phyloP scores from a whole-genome alignment of 2,888 invertebrate species.

The Enchytraeus crypticus region DNA sequence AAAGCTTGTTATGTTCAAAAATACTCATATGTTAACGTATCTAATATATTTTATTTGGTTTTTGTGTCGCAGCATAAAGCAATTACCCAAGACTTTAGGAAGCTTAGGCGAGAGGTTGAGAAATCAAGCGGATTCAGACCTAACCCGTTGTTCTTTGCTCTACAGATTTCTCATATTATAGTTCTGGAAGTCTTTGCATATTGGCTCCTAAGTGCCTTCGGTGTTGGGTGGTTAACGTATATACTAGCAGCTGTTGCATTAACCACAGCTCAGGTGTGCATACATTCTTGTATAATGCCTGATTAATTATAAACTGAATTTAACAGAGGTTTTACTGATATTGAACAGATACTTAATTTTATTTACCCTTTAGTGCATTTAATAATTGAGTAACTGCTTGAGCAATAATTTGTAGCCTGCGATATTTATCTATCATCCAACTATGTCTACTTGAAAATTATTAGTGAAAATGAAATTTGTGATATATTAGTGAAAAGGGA shows the following conservation, averaged over 20 bases:
- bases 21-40: no score
- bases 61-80: neutral
- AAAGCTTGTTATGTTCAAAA: no score
- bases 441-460: no score
- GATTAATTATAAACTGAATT: neutral
- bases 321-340: neutral
- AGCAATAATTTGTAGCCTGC: no score
- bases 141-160: constrained; percentile 32
- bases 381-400: no score
- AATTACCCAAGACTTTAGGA: constrained; percentile 34
- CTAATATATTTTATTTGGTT: no score
- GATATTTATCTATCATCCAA: no score
- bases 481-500: no score
- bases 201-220: constrained; percentile 30
- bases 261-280: constrained; percentile 35
- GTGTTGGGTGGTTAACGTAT: constrained; percentile 33
- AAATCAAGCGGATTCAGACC: constrained; percentile 34
- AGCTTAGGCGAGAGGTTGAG: constrained; percentile 35
- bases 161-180: constrained; percentile 33
- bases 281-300: neutral
- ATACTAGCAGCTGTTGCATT: constrained; percentile 32
- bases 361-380: neutral
- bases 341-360: neutral
- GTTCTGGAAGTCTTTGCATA: constrained; percentile 34
- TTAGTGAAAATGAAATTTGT: no score